Conservation (phyloP, 2,797 vertebrate genomes). For the Acropternis orthonyx region DNA sequence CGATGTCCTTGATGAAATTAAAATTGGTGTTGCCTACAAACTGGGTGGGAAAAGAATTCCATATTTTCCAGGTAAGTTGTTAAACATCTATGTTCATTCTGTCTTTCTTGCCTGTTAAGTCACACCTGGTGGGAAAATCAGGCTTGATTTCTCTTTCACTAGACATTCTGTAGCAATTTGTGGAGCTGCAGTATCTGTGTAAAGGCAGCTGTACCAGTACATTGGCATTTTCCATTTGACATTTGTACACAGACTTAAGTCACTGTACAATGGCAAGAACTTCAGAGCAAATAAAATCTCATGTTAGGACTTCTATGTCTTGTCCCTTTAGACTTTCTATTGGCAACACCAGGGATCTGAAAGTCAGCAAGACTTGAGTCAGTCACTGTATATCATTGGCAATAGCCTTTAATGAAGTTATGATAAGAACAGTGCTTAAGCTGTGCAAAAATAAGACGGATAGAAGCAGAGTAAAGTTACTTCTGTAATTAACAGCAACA, state of each 20-base stretch:
- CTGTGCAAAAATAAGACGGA: background rate
- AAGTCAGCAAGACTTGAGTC: background rate
- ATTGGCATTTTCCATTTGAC: background rate
- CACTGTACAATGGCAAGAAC: background rate
- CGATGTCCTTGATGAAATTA: conserved; percentile 93
- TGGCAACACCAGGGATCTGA: background rate
- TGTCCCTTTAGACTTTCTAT: background rate
- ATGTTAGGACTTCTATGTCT: background rate
- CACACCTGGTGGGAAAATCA: background rate
- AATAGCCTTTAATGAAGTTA: background rate
- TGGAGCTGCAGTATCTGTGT: background rate
- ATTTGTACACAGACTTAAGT: background rate
- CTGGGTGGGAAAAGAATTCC: conserved; percentile 93
- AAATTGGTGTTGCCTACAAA: conserved; percentile 94
- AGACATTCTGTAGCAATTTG: background rate
- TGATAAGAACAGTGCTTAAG: background rate
- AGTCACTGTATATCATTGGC: background rate
- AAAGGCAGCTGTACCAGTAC: background rate
- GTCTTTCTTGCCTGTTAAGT: background rate
- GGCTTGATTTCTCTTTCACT: background rate
- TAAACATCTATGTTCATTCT: background rate
- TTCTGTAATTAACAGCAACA: background rate
- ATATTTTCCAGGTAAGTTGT: conserved; percentile 91
- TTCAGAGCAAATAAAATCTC: background rate
- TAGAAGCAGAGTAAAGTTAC: background rate